These are phyloP conservation scores for Arrhopalites spinosus DNA, from an alignment of 2,888 invertebrate genomes.

Conservation along the genomic window DNA sequence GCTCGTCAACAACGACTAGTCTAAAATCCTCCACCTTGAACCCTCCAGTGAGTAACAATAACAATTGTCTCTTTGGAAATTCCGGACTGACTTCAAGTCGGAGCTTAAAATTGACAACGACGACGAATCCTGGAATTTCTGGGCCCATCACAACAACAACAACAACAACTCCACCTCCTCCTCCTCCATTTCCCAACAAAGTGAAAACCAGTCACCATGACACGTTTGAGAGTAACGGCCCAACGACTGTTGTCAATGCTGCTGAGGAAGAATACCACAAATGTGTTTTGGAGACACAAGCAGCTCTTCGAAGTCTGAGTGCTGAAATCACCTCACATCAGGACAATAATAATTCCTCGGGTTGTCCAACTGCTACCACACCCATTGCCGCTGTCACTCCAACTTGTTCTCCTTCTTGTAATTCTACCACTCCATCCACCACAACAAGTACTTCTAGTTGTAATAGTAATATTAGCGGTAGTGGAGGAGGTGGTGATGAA, in stretches of 20 bases:
- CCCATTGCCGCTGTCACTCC: neutral
- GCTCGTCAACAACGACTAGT: neutral
- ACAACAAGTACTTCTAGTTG: neutral
- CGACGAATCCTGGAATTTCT: neutral
- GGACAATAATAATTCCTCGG: conserved; percentile 19
- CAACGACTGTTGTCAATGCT: conserved; percentile 2
- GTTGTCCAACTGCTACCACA: neutral
- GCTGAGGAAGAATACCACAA: conserved; percentile 50
- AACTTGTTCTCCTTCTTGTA: neutral
- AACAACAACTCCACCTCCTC: neutral
- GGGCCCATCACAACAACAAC: neutral
- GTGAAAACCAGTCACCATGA: neutral
- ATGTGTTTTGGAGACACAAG: conserved; percentile 54
- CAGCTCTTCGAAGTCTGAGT: conserved; percentile 48
- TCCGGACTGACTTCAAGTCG: conserved; percentile 5
- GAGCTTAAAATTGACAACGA: conserved; percentile 16
- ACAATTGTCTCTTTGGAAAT: conserved; percentile 27
- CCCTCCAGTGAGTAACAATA: conserved; percentile 19
- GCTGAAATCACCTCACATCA: conserved; percentile 47
- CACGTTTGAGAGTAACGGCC: neutral
- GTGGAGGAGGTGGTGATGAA: neutral
- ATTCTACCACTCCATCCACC: neutral
- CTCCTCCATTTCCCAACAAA: conserved; percentile 3
- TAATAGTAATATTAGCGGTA: neutral
- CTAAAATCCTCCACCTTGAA: conserved; percentile 2